phyloP scores from a whole-genome alignment of 2,888 invertebrate species.

The Cinara cedri region DNA sequence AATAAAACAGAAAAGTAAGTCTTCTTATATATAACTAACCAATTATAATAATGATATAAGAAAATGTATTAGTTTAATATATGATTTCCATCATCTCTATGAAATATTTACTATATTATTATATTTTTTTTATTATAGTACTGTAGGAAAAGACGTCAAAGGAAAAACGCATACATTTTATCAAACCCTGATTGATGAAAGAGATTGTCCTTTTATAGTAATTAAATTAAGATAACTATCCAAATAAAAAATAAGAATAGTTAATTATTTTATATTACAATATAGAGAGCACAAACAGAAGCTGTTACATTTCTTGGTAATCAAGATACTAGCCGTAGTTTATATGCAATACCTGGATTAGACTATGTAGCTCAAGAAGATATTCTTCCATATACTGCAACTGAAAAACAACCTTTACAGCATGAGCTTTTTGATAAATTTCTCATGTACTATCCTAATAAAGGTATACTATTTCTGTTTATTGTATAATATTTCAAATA shows the following conservation, averaged over 20 bases:
- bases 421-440: conserved; percentile 98
- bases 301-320: conserved; percentile 96
- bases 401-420: conserved; percentile 85
- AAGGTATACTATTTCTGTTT: conserved; percentile 67
- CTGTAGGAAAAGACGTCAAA: conserved; percentile 83
- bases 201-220: conserved; percentile 96
- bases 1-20: conserved; percentile 69
- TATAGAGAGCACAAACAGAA: conserved; percentile 94
- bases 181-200: conserved; percentile 94
- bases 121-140: conserved; percentile 52
- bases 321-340: conserved; percentile 90
- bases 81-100: too few relatives aligned
- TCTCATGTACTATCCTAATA: conserved; percentile 78
- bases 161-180: conserved; percentile 94
- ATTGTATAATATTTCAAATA: too few relatives aligned
- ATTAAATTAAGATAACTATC: conserved; percentile 64
- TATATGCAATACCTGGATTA: conserved; percentile 95
- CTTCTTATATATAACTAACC: conserved; percentile 9
- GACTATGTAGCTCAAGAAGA: conserved; percentile 99
- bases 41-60: neutral
- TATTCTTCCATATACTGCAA: conserved; percentile 90
- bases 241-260: neutral
- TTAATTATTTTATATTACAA: conserved; percentile 39
- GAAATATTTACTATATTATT: too few relatives aligned
- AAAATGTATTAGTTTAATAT: too few relatives aligned